Evolutionary conservation across 2,113 vertebrate genomes (phyloP).

Genomic region (Ameiurus melas): DNA sequence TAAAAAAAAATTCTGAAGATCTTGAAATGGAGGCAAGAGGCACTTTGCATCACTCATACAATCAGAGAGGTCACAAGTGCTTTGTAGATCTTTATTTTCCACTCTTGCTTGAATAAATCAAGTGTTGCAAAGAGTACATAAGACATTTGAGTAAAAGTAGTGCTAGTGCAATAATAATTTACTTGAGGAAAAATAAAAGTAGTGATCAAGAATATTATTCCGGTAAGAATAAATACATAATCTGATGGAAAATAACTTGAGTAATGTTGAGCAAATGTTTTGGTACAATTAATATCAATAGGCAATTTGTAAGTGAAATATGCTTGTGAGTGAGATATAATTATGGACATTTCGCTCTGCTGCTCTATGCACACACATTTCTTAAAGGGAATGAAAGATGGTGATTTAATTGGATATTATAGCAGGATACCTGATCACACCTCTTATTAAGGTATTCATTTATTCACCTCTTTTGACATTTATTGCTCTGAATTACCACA

Average conservation of each 20-base stretch:
- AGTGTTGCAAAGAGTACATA: neutral
- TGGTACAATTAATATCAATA: neutral
- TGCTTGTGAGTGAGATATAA: neutral
- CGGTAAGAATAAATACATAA: neutral
- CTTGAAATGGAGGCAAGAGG: neutral
- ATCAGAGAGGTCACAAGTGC: neutral
- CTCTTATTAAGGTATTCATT: neutral
- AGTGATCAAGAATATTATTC: neutral
- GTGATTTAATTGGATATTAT: neutral
- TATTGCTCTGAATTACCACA: neutral
- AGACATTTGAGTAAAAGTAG: neutral
- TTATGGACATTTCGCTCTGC: neutral
- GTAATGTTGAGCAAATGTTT: neutral
- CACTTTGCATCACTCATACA: neutral
- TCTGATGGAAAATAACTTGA: neutral
- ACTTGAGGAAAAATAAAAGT: neutral
- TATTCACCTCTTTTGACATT: neutral
- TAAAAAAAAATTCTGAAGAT: neutral
- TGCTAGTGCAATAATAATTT: neutral
- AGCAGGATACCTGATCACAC: neutral
- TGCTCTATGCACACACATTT: neutral
- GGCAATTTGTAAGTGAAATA: neutral
- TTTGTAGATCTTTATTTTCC: neutral
- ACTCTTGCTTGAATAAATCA: conserved; percentile 1
- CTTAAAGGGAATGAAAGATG: neutral